Evolutionary conservation across 53 echinoderm and acorn worm species (phyloP), one percentile per base, ranked within the genome.

Genomic region (Antedon mediterranea): DNA sequence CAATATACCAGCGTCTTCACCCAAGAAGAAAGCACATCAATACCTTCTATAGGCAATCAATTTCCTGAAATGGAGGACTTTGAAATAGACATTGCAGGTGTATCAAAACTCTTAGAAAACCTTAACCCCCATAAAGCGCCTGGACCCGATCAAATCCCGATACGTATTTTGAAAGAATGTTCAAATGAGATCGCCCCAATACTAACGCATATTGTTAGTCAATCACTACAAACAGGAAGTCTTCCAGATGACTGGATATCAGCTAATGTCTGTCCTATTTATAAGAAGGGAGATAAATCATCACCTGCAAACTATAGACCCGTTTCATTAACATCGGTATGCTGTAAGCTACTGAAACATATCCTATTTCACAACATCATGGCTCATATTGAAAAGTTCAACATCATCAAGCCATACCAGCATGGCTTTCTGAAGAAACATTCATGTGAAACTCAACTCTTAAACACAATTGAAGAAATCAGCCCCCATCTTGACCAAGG

Each of bases 211-310:
- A 57, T 57, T 18, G 5, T 41, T 41, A 41, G 41, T 41, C n/a
- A n/a, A n/a, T 85, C 85, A n/a, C 29, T 85, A 31, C 32, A 85
- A 32, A 26, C 32, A 43, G 78, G 83, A 31, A 70, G 9, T 23
- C 43, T 78, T 9, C 78, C 79, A 3, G 41, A 41, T 11, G 43
- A 77, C 43, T 79, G 71, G 74, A 23, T 28, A 20, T 41, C 41
- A 26, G 84, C 84, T 13, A 78, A 84, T 43, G 42, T 84, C 33
- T 73, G 73, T 73, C 84, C 84, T 3, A 30, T 84, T 5, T 74
- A 78, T 72, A 79, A 79, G 26, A 3, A n/a, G 11, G 84, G 84
- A 23, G 43, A 73, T 34, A 77, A 78, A 30, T 72, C 78, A 34
- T 27, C 9, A 3, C 71, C 78, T 5, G 34, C 78, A 5, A 84